A percentile compares a stretch with the other conserved stretches of the same genome.
Evolutionary conservation across 2,113 vertebrate genomes (phyloP).

Genomic region (Petaurus breviceps): DNA sequence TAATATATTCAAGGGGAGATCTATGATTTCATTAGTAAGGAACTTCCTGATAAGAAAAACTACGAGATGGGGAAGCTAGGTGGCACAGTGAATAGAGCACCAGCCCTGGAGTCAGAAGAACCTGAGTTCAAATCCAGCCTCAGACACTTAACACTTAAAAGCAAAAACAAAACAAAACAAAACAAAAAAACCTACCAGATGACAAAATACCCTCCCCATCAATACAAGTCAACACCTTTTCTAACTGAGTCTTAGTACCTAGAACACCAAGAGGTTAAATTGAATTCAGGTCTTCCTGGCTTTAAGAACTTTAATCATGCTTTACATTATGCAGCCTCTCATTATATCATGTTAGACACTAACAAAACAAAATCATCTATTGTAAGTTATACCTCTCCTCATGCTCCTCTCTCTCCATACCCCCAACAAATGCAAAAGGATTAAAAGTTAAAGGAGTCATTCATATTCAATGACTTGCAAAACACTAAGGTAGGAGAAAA

Average conservation of each 20-base stretch:
- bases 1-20: background rate
- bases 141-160: too few species aligned
- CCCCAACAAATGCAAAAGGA: background rate
- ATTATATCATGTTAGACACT: background rate
- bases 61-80: background rate
- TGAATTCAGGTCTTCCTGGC: background rate
- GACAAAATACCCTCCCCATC: background rate
- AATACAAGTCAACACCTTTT: background rate
- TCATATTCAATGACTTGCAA: constrained; percentile 15
- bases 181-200: background rate
- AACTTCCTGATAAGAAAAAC: background rate
- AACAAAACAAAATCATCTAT: background rate
- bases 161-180: too few species aligned
- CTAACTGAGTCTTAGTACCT: background rate
- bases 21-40: background rate
- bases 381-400: background rate
- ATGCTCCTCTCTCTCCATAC: fast-evolving
- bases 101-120: too few species aligned
- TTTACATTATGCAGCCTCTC: background rate
- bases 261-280: background rate
- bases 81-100: too few species aligned
- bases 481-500: background rate
- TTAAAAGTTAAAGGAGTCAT: background rate
- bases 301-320: background rate
- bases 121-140: too few species aligned